Percentiles rank a stretch among this genome's conserved stretches.
Evolutionary conservation across 1,140 invertebrate genomes (phyloP).

Genomic region (Mamestra configurata): DNA sequence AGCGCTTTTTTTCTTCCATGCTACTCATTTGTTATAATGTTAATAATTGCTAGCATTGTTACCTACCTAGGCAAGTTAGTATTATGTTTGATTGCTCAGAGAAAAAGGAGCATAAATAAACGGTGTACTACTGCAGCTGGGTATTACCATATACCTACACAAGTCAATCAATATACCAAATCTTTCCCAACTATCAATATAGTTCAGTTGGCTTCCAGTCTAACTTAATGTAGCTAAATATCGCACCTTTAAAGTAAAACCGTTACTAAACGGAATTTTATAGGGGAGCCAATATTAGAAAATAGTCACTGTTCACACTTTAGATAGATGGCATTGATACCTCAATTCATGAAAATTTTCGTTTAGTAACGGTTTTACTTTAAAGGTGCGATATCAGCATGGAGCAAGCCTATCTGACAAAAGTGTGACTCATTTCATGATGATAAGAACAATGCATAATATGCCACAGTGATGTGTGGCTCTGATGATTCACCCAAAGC

Average conservation of each 20-base stretch:
- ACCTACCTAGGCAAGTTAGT: conserved; percentile 37
- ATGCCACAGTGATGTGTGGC: background rate
- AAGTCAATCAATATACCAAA: background rate
- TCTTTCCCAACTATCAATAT: too few species aligned
- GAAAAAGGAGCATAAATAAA: background rate
- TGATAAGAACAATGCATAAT: background rate
- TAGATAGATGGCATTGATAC: too few species aligned
- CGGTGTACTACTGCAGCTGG: background rate
- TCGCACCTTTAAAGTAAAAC: too few species aligned
- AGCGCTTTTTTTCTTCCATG: conserved; percentile 10
- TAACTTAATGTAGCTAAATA: too few species aligned
- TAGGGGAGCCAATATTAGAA: too few species aligned
- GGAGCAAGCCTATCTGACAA: background rate
- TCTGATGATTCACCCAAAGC: background rate
- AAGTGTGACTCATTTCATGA: background rate
- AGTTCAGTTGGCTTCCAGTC: too few species aligned
- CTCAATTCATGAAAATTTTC: too few species aligned
- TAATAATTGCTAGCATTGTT: conserved; percentile 9
- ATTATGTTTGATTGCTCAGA: conserved; percentile 14
- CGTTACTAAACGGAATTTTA: too few species aligned
- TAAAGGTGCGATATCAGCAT: too few species aligned
- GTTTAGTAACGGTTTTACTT: too few species aligned
- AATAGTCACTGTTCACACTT: too few species aligned
- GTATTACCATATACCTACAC: too few species aligned
- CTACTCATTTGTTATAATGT: background rate